Percentiles rank a stretch among this genome's conserved stretches.
Evolutionary conservation across 2,888 invertebrate species (phyloP).

Genomic region (Lasioglossum morio): DNA sequence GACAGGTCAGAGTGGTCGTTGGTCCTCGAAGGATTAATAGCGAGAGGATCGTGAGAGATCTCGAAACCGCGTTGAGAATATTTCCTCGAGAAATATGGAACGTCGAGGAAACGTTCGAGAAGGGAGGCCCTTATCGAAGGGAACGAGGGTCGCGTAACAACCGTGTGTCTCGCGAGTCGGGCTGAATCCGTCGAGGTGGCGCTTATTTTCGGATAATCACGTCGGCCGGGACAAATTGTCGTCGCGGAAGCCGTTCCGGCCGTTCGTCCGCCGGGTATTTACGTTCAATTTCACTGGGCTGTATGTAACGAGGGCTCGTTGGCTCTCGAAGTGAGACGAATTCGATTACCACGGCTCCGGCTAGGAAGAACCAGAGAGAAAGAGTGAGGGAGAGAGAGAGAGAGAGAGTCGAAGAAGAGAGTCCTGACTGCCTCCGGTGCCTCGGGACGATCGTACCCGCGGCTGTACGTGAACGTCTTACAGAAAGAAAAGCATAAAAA

Average conservation of each 20-base stretch:
- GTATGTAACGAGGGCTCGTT: conserved; percentile 70
- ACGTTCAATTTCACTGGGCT: conserved; percentile 66
- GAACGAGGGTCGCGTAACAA: conserved; percentile 11
- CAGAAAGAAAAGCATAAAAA: conserved; percentile 64
- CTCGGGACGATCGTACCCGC: conserved; percentile 1
- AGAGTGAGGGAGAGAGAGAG: neutral
- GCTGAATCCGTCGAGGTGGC: conserved; percentile 6
- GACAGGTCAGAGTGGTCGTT: too few species aligned
- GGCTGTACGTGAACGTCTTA: conserved; percentile 67
- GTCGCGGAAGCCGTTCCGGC: conserved; percentile 24
- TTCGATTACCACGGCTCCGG: conserved; percentile 54
- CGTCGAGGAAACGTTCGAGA: neutral
- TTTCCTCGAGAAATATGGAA: neutral
- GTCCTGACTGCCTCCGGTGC: conserved; percentile 2
- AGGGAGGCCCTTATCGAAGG: neutral
- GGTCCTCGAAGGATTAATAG: neutral
- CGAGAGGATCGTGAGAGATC: neutral
- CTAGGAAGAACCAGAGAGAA: neutral
- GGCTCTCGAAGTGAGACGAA: conserved; percentile 67
- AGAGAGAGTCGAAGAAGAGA: neutral
- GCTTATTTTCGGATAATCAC: conserved; percentile 53
- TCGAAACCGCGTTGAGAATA: neutral
- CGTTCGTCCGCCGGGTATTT: conserved; percentile 46
- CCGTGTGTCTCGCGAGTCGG: conserved; percentile 1
- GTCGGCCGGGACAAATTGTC: conserved; percentile 27